These are phyloP conservation scores for Noctua pronuba DNA, from an alignment of 2,888 invertebrate species.

Conservation along the genomic window DNA sequence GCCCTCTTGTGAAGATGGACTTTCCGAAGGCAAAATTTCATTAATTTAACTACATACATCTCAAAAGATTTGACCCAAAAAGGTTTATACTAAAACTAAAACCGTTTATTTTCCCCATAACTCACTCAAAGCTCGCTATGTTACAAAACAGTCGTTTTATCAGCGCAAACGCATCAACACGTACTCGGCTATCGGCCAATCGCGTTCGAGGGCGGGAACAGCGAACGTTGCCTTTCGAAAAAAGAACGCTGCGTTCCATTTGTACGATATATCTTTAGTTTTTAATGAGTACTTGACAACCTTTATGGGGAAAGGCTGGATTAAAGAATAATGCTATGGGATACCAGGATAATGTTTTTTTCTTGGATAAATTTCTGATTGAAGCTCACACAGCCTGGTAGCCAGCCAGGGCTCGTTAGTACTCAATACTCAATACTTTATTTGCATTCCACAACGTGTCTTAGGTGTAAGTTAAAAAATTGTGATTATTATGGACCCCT, in stretches of 20 bases:
- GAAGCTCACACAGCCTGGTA: not conserved
- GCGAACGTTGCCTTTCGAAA: constrained; percentile 71
- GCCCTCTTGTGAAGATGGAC: no score
- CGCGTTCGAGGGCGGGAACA: constrained; percentile 75
- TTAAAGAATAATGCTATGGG: constrained; percentile 14
- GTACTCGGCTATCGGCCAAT: constrained; percentile 77
- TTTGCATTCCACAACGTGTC: no score
- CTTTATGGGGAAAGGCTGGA: constrained; percentile 12
- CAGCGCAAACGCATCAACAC: constrained; percentile 73
- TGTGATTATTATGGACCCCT: no score
- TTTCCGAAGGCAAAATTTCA: no score
- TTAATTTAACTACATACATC: no score
- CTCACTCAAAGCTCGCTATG: constrained; percentile 57
- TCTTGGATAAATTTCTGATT: not conserved
- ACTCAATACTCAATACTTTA: no score
- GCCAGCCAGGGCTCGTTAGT: not conserved
- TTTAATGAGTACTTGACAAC: constrained; percentile 63
- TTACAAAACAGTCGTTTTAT: constrained; percentile 71
- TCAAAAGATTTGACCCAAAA: not conserved
- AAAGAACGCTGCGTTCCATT: constrained; percentile 68
- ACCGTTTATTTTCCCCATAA: constrained; percentile 31
- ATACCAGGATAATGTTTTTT: not conserved
- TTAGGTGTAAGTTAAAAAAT: no score
- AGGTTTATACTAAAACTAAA: constrained; percentile 15
- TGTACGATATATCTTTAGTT: constrained; percentile 66